These are phyloP conservation scores for Marronus borbonicus DNA, from an alignment of 2,888 invertebrate species.

Conservation along the genomic window DNA sequence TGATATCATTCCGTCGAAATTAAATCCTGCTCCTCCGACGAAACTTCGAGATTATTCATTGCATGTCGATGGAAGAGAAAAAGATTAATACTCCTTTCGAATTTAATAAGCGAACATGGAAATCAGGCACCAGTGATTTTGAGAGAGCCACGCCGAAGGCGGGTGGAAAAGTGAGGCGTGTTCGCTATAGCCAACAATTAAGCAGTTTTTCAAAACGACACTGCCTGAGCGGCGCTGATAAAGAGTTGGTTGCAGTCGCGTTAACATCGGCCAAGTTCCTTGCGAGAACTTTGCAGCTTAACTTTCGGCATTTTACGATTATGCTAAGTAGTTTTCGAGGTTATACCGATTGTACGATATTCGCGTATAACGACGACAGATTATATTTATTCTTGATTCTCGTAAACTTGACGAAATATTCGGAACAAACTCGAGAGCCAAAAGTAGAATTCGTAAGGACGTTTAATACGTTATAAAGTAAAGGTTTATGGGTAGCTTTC, in stretches of 20 bases:
- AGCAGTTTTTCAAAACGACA: slow-evolving; percentile 58
- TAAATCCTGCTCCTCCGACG: too few relatives aligned
- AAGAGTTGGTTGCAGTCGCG: slow-evolving; percentile 47
- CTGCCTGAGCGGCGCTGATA: slow-evolving; percentile 56
- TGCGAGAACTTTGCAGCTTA: slow-evolving; percentile 19
- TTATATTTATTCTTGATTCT: slow-evolving; percentile 15
- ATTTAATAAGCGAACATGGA: slow-evolving; percentile 16
- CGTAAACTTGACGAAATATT: slow-evolving; percentile 3
- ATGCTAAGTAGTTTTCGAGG: slow-evolving; percentile 40
- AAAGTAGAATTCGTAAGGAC: too few relatives aligned
- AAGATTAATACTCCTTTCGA: slow-evolving; percentile 21
- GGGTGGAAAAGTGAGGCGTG: neutral
- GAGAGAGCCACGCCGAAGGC: neutral
- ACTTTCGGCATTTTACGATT: slow-evolving; percentile 36
- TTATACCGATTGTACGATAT: slow-evolving; percentile 9
- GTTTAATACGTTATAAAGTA: too few relatives aligned
- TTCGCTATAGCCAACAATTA: slow-evolving; percentile 54
- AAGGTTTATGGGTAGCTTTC: too few relatives aligned
- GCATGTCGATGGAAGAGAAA: neutral
- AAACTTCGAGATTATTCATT: slow-evolving; percentile 6
- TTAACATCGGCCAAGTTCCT: slow-evolving; percentile 17
- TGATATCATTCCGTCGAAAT: too few relatives aligned
- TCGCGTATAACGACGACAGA: neutral
- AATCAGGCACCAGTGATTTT: slow-evolving; percentile 7
- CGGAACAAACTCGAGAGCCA: neutral